Conservation (phyloP, 2,888 invertebrate genomes). For the Sarcophaga caerulescens region DNA sequence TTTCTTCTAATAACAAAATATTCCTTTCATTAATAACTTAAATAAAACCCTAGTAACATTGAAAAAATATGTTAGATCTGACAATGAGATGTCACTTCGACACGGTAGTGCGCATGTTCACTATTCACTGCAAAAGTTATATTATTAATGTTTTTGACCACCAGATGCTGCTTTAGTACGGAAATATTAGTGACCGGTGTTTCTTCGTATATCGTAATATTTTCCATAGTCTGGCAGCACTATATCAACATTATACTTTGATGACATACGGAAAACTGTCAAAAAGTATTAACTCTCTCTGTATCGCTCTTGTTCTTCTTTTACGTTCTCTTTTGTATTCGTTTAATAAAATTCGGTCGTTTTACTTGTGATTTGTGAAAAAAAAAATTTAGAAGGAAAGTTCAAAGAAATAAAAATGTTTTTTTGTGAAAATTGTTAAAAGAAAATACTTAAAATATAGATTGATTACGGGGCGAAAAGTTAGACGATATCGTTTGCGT, state of each 20-base stretch:
- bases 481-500: not conserved
- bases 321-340: conserved; percentile 51
- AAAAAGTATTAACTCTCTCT: conserved; percentile 10
- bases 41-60: no score
- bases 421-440: conserved; percentile 23
- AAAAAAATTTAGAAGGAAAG: conserved; percentile 37
- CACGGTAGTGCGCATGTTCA: not conserved
- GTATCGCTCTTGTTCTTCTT: conserved; percentile 26
- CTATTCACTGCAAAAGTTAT: not conserved
- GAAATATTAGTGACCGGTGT: not conserved
- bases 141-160: not conserved
- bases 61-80: no score
- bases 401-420: conserved; percentile 16
- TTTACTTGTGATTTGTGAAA: conserved; percentile 50
- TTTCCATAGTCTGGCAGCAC: conserved; percentile 24
- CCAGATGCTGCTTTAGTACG: not conserved
- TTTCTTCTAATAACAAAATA: no score
- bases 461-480: not conserved
- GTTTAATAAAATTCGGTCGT: conserved; percentile 58
- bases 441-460: conserved; percentile 8
- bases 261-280: conserved; percentile 21
- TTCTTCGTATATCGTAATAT: not conserved
- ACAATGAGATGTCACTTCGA: no score
- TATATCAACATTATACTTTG: not conserved
- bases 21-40: no score